These are phyloP conservation scores for Bovichtus diacanthus DNA, from an alignment of 2,797 vertebrate genomes.

Conservation along the genomic window DNA sequence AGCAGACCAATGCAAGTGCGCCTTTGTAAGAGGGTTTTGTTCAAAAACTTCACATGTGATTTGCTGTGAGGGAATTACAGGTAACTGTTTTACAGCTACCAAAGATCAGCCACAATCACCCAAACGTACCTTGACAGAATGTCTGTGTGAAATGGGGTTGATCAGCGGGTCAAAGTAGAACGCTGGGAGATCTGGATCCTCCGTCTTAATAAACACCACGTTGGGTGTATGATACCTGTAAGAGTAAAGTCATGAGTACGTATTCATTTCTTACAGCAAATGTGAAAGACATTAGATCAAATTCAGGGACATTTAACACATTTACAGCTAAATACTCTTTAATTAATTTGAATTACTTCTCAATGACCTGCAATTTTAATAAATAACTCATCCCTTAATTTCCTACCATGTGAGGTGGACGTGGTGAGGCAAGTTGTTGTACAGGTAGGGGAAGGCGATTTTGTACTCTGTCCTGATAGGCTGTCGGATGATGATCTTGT, in stretches of 20 bases:
- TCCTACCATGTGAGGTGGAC: slow-evolving; percentile 98
- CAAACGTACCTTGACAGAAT: slow-evolving; percentile 93
- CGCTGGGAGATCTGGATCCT: slow-evolving; percentile 98
- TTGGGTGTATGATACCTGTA: slow-evolving; percentile 98
- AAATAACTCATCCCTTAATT: fast-evolving
- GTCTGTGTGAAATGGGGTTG: slow-evolving; percentile 98
- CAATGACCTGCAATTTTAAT: background rate
- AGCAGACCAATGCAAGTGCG: slow-evolving; percentile 74
- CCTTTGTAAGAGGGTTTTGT: slow-evolving; percentile 67
- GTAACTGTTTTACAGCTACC: fast-evolving
- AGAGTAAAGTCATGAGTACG: background rate
- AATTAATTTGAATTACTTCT: background rate
- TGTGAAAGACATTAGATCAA: too few species aligned
- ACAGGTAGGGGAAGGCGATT: slow-evolving; percentile 97
- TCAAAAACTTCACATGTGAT: background rate
- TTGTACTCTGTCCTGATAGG: slow-evolving; percentile 99
- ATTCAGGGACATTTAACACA: fast-evolving
- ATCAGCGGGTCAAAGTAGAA: slow-evolving; percentile 99
- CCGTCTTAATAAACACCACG: slow-evolving; percentile 99
- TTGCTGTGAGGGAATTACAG: background rate
- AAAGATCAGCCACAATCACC: background rate
- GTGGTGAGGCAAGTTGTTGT: slow-evolving; percentile 98
- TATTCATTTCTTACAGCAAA: background rate
- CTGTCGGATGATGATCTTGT: slow-evolving; percentile 99
- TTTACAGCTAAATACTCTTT: background rate